Base-by-base conservation (phyloP, 1,140 invertebrate genomes). In the Physella acuta region DNA sequence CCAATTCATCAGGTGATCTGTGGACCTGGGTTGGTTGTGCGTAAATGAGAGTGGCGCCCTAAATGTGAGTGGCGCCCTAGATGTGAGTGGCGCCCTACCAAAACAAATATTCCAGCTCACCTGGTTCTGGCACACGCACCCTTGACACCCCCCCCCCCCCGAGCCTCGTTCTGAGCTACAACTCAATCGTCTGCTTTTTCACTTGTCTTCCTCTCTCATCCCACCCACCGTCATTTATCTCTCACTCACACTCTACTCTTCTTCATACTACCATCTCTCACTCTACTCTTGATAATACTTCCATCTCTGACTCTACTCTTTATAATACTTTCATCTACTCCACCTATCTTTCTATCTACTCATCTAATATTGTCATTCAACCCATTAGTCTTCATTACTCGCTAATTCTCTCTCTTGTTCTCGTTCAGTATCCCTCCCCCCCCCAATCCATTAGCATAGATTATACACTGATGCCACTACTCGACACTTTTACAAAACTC, bases 361-460 rank as follows among this genome's bases (percentile, higher is more conserved):
- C 20, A 8, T 44, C 39, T 44, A 11, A 11, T 20, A 11, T 44
- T 44, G 8, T 44, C 39, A 20, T 33, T 11, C 58, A 5, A 24
- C 20, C 26, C 31, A 2, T 31, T 28, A 3, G 24, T 60, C 26
- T 60, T 4, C 33, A 20, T 31, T 33, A 8, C 33, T 11, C 33
- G 2, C 58, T 8, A 26, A 3, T 20, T 11, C 58, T 11, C 58
- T 11, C 64, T 55, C 26, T 66, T 20, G 20, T 30, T 63, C 34
- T 63, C n/a, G 20, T 20, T 63, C 44, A 26, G 20, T 63, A 17
- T 44, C 34, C 26, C 44, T 63, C 44, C 44, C 61, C 44, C 37
- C 14, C 34, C 20, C 61, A n/a, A n/a, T n/a, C n/a, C n/a, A n/a
- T n/a, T n/a, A n/a, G n/a, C n/a, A n/a, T n/a, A n/a, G n/a, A n/a